phyloP scores from a whole-genome alignment of 2,888 invertebrate genomes.

The Xestoiulus laeticollis region DNA sequence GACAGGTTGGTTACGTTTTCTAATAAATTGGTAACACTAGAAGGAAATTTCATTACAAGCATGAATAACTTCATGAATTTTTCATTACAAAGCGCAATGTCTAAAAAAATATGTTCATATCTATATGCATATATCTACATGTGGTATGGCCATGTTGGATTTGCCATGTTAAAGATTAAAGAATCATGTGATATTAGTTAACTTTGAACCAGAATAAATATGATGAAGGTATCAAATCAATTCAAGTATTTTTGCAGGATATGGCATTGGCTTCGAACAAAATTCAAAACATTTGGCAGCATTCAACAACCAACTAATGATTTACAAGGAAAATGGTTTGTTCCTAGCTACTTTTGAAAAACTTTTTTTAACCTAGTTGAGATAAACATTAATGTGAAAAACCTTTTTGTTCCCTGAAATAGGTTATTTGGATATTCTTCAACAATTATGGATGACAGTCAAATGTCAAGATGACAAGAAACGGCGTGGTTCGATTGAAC shows the following conservation, averaged over 20 bases:
- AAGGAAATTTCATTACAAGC: background rate
- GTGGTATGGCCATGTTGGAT: too few relatives aligned
- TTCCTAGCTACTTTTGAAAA: background rate
- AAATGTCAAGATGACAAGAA: background rate
- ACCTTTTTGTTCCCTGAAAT: background rate
- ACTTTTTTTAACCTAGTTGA: background rate
- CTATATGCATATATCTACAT: background rate
- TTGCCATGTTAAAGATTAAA: too few relatives aligned
- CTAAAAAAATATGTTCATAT: too few relatives aligned
- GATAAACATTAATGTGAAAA: background rate
- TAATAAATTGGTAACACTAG: background rate
- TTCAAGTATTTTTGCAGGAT: background rate
- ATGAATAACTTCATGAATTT: background rate
- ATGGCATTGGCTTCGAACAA: background rate
- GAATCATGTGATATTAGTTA: too few relatives aligned
- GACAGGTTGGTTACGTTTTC: background rate
- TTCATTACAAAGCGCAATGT: background rate
- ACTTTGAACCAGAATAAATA: background rate
- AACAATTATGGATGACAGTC: background rate
- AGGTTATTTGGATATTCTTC: background rate
- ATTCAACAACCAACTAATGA: background rate
- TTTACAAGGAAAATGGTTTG: background rate
- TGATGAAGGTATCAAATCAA: background rate
- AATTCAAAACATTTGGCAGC: background rate
- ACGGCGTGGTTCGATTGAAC: background rate